Evolutionary conservation across 2,888 invertebrate species (phyloP), one percentile per base, ranked within the genome.

Genomic region (Drosophila greeni): DNA sequence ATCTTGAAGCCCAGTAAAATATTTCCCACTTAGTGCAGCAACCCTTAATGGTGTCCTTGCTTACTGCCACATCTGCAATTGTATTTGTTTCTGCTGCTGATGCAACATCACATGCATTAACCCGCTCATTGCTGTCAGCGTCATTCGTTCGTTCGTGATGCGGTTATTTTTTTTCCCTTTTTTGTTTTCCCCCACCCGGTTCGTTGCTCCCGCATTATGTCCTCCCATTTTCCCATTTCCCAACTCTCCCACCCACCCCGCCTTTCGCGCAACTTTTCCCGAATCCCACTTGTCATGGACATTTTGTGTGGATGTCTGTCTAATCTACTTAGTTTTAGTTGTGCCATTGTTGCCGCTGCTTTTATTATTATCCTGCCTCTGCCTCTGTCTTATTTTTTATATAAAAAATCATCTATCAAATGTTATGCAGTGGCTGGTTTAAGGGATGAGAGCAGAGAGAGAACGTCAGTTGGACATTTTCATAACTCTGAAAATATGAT

Each of bases 91-190:
- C 37, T 51, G 56, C 48, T 48, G 47, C 47, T 49, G 76, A 60
- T 75, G 76, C 70, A 74, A 56, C 77, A 80, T 70, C 78, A 75
- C 78, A 78, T 78, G 75, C 84, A 78, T 78, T 78, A 83, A 81
- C 78, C 72, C 83, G 70, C 80, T 77, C 83, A 80, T 76, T 69
- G 72, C 83, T 80, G 83, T 82, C 77, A 80, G 70, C 82, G 70
- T 82, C 80, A 76, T 59, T 76, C 80, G 49, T 57, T 64, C 66
- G 56, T 51, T 64, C 67, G 57, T 67, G 57, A 57, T 66, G 67
- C 37, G 66, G 67, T 66, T 66, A 45, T 59, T 66, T 62, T 64
- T 57, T 43, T 47, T 34, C 66, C 48, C 33, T 24, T 36, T 56
- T n/a, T n/a, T n/a, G n/a, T n/a, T n/a, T 54, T 54, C 2, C 14